A percentile compares a stretch with the other conserved stretches of the same genome.
These are phyloP conservation scores for Panzeria rudis DNA, from an alignment of 2,888 invertebrate genomes.

Conservation along the genomic window DNA sequence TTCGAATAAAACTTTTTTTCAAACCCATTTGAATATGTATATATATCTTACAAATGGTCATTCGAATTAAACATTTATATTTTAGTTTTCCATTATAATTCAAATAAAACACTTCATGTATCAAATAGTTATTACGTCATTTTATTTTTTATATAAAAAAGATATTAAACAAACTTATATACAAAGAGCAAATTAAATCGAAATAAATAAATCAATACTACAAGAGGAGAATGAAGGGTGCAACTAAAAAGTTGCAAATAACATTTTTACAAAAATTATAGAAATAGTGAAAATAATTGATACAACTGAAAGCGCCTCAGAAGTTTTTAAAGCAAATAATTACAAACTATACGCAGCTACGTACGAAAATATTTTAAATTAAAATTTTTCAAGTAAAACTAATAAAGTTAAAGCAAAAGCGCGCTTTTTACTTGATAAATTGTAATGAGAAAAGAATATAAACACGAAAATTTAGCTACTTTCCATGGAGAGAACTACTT, in stretches of 20 bases:
- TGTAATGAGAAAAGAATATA: neutral
- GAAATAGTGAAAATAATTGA: slow-evolving; percentile 1
- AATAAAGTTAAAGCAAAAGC: slow-evolving; percentile 62
- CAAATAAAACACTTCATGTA: neutral
- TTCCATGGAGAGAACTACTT: slow-evolving; percentile 55
- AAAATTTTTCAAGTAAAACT: slow-evolving; percentile 14
- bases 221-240: slow-evolving; percentile 30
- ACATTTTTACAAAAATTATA: slow-evolving; percentile 13
- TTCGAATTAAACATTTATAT: too few species aligned
- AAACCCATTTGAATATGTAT: too few species aligned
- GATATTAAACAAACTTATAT: slow-evolving; percentile 41
- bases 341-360: slow-evolving; percentile 65
- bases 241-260: slow-evolving; percentile 65
- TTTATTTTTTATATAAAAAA: slow-evolving; percentile 69
- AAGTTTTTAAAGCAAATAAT: slow-evolving; percentile 25
- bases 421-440: slow-evolving; percentile 59
- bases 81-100: too few species aligned
- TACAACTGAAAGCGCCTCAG: slow-evolving; percentile 73
- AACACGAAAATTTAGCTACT: slow-evolving; percentile 38
- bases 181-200: slow-evolving; percentile 11
- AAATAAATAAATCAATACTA: slow-evolving; percentile 60
- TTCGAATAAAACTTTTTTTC: too few species aligned
- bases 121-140: slow-evolving; percentile 67
- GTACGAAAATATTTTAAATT: slow-evolving; percentile 33
- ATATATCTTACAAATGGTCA: too few species aligned